These are phyloP conservation scores for Phacellophora camtschatica DNA, from an alignment of 30 jellyfish, hydroid and myxozoan genomes.

Conservation along the genomic window DNA sequence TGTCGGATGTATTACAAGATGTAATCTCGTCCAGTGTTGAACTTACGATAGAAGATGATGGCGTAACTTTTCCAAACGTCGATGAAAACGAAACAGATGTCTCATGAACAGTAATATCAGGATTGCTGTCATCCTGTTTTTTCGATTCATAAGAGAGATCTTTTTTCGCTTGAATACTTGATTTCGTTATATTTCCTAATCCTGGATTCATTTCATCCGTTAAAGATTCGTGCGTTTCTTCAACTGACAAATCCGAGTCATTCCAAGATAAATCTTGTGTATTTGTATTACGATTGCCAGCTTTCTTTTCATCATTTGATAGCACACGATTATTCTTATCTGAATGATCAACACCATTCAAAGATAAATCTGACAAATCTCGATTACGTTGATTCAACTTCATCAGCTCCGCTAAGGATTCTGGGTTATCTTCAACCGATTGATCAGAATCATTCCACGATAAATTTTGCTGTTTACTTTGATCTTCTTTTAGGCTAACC, in stretches of 20 bases:
- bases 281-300: background rate
- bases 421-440: too few relatives aligned
- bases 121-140: background rate
- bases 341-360: too few relatives aligned
- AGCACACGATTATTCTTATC: too few relatives aligned
- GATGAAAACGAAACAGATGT: constrained; percentile 49
- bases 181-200: background rate
- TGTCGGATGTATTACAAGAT: constrained; percentile 9
- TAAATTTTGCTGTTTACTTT: background rate
- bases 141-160: background rate
- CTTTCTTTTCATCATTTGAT: too few relatives aligned
- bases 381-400: too few relatives aligned
- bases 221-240: background rate
- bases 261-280: constrained; percentile 30
- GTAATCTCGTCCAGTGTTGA: constrained; percentile 36
- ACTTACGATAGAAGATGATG: constrained; percentile 41
- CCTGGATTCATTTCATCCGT: background rate
- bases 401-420: too few relatives aligned
- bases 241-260: constrained; percentile 36
- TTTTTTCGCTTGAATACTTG: background rate
- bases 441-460: background rate
- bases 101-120: background rate
- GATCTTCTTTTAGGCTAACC: background rate
- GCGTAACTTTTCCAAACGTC: constrained; percentile 55
- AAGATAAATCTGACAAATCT: too few relatives aligned